Conservation (phyloP, 1,140 invertebrate genomes). For the Leptonema lineaticorne region DNA sequence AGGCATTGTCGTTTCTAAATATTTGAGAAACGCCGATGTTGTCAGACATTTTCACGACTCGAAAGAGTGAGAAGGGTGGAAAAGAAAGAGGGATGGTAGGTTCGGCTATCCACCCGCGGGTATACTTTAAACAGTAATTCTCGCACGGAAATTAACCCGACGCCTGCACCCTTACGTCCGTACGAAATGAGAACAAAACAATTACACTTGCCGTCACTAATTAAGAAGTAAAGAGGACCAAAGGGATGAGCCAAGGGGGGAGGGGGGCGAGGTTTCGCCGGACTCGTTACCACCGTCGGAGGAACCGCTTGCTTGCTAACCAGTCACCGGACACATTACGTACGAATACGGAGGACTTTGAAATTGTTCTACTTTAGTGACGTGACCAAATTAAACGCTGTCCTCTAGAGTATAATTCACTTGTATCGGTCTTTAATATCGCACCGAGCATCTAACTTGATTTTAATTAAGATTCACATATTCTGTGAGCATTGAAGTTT, state of each 20-base stretch:
- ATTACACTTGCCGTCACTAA: slow-evolving; percentile 42
- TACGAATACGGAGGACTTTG: slow-evolving; percentile 23
- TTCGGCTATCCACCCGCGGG: slow-evolving; percentile 18
- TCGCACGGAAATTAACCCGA: slow-evolving; percentile 29
- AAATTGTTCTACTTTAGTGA: too few relatives aligned
- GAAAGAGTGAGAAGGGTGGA: neutral
- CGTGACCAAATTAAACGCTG: too few relatives aligned
- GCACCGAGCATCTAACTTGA: too few relatives aligned
- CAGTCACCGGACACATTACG: slow-evolving; percentile 2
- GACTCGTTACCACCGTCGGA: too few relatives aligned
- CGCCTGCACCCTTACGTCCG: neutral
- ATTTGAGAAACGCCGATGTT: too few relatives aligned
- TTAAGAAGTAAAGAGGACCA: slow-evolving; percentile 41
- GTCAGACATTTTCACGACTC: too few relatives aligned
- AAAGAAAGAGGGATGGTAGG: neutral
- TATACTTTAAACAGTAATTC: slow-evolving; percentile 24
- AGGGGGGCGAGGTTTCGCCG: neutral
- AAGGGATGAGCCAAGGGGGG: neutral
- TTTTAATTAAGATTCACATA: too few relatives aligned
- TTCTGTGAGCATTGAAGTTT: too few relatives aligned
- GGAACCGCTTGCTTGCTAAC: too few relatives aligned
- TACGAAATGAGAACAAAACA: slow-evolving; percentile 36
- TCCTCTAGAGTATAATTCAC: too few relatives aligned
- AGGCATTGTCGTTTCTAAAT: too few relatives aligned
- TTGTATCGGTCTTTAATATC: too few relatives aligned